A percentile compares a stretch with the other conserved stretches of the same genome.
Conservation (phyloP, 2,888 invertebrate species). For the Halictus ligatus region DNA sequence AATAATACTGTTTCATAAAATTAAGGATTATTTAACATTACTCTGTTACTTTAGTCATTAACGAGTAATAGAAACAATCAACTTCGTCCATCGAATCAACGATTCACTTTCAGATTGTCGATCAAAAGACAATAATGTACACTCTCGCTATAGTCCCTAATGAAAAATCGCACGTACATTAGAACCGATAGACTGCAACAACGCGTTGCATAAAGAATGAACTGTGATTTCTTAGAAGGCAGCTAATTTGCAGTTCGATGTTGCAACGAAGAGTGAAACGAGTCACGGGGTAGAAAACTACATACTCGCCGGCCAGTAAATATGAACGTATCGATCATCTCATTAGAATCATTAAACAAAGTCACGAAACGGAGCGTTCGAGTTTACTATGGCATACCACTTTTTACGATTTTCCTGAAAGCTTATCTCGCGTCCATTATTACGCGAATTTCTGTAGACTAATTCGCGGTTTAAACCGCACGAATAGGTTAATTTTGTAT, state of each 20-base stretch:
- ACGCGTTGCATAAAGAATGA: background rate
- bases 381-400: background rate
- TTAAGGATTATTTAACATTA: too few species aligned
- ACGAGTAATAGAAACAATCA: too few species aligned
- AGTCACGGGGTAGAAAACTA: background rate
- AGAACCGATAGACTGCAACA: background rate
- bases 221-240: background rate
- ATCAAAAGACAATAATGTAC: background rate
- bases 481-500: background rate
- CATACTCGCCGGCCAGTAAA: background rate
- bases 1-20: too few species aligned
- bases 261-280: background rate
- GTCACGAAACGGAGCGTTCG: background rate
- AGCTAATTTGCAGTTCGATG: background rate
- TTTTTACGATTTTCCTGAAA: background rate
- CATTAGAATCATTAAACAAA: slow-evolving; percentile 14
- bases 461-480: background rate
- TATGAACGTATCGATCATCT: slow-evolving; percentile 13
- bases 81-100: background rate
- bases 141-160: background rate
- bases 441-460: background rate
- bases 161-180: background rate
- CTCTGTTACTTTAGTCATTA: too few species aligned
- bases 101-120: background rate
- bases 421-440: background rate